A percentile compares a stretch with the other conserved stretches of the same genome.
Evolutionary conservation across 1,140 invertebrate species (phyloP).

Genomic region (Apis mellifera): DNA sequence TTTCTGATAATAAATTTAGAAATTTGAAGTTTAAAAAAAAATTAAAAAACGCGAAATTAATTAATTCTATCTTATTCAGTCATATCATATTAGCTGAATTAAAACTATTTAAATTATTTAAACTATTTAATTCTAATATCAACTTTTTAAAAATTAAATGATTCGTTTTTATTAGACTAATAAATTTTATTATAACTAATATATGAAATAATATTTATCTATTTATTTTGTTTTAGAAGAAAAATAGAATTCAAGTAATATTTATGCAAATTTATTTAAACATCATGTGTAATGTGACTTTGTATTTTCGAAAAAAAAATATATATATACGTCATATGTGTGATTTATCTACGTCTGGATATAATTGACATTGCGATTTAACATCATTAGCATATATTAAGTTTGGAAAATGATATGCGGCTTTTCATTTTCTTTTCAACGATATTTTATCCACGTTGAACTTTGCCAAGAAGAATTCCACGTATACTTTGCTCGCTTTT

Average conservation of each 20-base stretch:
- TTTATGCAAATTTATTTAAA: background rate
- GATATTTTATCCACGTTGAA: background rate
- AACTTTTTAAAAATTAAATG: too few species aligned
- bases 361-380: constrained; percentile 15
- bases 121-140: too few species aligned
- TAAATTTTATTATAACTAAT: too few species aligned
- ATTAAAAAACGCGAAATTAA: too few species aligned
- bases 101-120: too few species aligned
- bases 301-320: background rate
- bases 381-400: constrained; percentile 15
- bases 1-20: too few species aligned
- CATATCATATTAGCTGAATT: too few species aligned
- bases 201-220: background rate
- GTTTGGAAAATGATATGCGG: background rate
- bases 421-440: background rate
- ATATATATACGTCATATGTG: background rate
- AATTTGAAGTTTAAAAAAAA: too few species aligned
- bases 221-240: background rate
- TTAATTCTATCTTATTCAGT: too few species aligned
- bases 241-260: background rate
- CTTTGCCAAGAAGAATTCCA: background rate
- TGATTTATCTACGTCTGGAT: constrained; percentile 7
- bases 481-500: too few species aligned
- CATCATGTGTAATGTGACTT: background rate
- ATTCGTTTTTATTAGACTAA: too few species aligned